These are phyloP conservation scores for Pseudorhombus dupliciocellatus DNA, from an alignment of 2,113 vertebrate genomes.

Conservation along the genomic window DNA sequence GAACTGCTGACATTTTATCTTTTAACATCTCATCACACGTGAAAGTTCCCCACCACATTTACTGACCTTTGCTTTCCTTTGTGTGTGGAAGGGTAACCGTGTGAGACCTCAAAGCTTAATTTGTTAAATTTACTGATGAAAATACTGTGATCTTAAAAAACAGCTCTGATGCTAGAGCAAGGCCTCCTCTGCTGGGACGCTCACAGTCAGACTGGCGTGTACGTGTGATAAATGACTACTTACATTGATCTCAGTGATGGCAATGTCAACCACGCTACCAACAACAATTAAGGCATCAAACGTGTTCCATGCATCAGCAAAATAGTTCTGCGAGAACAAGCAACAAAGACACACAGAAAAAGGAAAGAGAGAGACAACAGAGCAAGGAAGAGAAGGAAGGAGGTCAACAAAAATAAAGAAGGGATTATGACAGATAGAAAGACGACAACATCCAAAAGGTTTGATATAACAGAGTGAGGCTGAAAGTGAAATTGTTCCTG, in stretches of 20 bases:
- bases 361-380: constrained; percentile 51
- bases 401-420: constrained; percentile 27
- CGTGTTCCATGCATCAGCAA: constrained; percentile 99
- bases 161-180: constrained; percentile 40
- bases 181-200: constrained; percentile 16
- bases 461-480: constrained; percentile 36
- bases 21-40: too few relatives aligned
- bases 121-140: too few relatives aligned
- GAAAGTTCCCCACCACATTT: too few relatives aligned
- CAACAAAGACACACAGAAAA: constrained; percentile 74
- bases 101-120: too few relatives aligned
- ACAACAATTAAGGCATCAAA: constrained; percentile 99
- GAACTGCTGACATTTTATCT: not conserved
- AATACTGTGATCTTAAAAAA: constrained; percentile 15
- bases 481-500: constrained; percentile 33
- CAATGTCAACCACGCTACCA: constrained; percentile 99
- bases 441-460: constrained; percentile 45
- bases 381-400: constrained; percentile 55
- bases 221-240: constrained; percentile 82
- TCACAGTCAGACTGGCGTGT: constrained; percentile 18
- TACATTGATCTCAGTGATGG: constrained; percentile 99
- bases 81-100: too few relatives aligned
- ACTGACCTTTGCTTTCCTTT: too few relatives aligned
- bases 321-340: constrained; percentile 96
- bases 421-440: constrained; percentile 53